Percentiles rank a stretch among this genome's conserved stretches.
These are phyloP conservation scores for Phylloscopus whistleri DNA, from an alignment of 2,113 vertebrate genomes.

Conservation along the genomic window DNA sequence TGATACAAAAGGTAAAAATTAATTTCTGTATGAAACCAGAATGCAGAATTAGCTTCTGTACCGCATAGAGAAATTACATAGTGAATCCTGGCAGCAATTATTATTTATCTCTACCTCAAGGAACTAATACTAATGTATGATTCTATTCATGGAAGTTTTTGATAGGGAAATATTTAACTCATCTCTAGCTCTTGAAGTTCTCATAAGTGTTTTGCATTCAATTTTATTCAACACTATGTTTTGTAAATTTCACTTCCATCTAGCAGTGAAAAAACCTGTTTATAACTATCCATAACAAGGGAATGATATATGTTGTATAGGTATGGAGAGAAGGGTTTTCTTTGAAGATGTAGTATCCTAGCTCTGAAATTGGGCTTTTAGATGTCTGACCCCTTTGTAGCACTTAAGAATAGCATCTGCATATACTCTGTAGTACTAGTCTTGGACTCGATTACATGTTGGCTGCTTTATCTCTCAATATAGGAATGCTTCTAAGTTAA, in stretches of 20 bases:
- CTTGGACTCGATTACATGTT: background rate
- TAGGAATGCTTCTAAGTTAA: background rate
- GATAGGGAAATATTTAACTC: background rate
- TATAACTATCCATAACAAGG: background rate
- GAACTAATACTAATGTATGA: background rate
- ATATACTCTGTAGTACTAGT: background rate
- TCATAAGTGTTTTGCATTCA: background rate
- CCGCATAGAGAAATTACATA: background rate
- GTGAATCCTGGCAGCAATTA: background rate
- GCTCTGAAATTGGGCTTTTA: background rate
- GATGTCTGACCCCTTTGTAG: background rate
- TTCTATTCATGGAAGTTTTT: background rate
- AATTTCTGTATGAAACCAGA: background rate
- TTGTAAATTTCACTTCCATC: background rate
- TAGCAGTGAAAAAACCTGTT: background rate
- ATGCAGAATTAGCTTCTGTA: background rate
- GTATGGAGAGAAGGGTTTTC: background rate
- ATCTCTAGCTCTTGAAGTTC: background rate
- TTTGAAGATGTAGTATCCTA: background rate
- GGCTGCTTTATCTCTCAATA: background rate
- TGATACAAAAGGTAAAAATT: background rate
- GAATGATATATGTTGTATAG: background rate
- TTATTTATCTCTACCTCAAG: background rate
- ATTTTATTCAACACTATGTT: background rate
- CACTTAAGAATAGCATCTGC: rapidly evolving